A percentile compares a stretch with the other conserved stretches of the same genome.
Conservation (phyloP, 2,888 invertebrate genomes). For the Panopea generosa region DNA sequence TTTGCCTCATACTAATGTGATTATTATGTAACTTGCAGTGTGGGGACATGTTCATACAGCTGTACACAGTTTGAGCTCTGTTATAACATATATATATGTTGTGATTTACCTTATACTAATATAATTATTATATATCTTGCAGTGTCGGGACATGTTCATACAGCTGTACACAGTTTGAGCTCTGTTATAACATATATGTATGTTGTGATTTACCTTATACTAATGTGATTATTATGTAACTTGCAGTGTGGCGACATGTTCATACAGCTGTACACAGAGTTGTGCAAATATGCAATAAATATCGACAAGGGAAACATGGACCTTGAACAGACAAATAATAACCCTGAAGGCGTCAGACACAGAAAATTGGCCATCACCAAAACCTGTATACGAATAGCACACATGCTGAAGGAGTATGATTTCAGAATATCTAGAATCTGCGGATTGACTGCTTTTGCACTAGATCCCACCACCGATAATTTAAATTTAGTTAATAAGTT, state of each 20-base stretch:
- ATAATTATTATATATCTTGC: no score
- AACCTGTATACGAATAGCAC: slow-evolving; percentile 75
- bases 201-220: no score
- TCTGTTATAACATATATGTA: no score
- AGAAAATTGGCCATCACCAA: slow-evolving; percentile 69
- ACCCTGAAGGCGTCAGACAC: slow-evolving; percentile 63
- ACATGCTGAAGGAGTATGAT: slow-evolving; percentile 72
- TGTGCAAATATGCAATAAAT: slow-evolving; percentile 80
- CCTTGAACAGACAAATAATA: slow-evolving; percentile 66
- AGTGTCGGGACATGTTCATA: slow-evolving; percentile 78
- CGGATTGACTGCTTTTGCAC: slow-evolving; percentile 76
- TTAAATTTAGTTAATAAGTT: slow-evolving; percentile 67
- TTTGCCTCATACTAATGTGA: no score
- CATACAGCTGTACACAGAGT: slow-evolving; percentile 78
- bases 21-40: no score
- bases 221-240: no score
- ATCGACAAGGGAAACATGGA: slow-evolving; percentile 79
- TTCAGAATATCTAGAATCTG: slow-evolving; percentile 72
- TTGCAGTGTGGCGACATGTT: slow-evolving; percentile 80
- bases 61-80: no score
- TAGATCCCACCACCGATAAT: slow-evolving; percentile 70
- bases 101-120: no score
- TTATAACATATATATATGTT: no score
- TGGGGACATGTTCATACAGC: slow-evolving; percentile 77
- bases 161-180: slow-evolving; percentile 80